A percentile compares a stretch with the other conserved stretches of the same genome.
These are phyloP conservation scores for Zeuzera pyrina DNA, from an alignment of 2,888 invertebrate genomes.

Conservation along the genomic window DNA sequence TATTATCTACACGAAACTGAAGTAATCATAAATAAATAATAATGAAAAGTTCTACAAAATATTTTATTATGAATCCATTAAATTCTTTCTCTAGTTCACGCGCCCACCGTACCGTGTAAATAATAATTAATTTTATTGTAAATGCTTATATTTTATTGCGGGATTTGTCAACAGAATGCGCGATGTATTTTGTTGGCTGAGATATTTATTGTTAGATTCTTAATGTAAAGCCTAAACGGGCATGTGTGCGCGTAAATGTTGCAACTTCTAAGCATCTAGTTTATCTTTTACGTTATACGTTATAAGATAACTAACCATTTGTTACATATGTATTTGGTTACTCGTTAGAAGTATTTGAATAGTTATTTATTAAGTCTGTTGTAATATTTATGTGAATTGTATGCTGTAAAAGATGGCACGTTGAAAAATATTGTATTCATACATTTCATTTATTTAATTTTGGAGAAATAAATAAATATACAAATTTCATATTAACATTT, in stretches of 20 bases:
- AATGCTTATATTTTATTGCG: constrained; percentile 73
- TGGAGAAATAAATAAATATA: no score
- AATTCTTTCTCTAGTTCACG: constrained; percentile 29
- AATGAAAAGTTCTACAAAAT: no score
- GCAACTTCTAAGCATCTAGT: constrained; percentile 6
- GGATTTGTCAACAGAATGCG: constrained; percentile 72
- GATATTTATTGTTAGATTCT: constrained; percentile 66
- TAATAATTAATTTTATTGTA: constrained; percentile 75
- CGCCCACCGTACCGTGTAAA: constrained; percentile 68
- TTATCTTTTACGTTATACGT: no score
- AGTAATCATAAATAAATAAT: no score
- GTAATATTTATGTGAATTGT: no score
- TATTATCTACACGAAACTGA: no score
- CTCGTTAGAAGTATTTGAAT: constrained; percentile 22
- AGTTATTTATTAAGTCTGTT: constrained; percentile 26
- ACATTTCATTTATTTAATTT: no score
- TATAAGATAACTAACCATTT: constrained; percentile 1
- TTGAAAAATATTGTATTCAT: no score
- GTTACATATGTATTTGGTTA: constrained; percentile 4
- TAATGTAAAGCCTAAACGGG: constrained; percentile 57
- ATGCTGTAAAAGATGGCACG: no score
- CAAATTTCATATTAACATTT: no score
- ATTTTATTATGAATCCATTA: constrained; percentile 43
- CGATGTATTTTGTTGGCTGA: constrained; percentile 66
- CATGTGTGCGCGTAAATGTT: constrained; percentile 25